phyloP scores from a whole-genome alignment of 2,113 vertebrate species.

The Narcine bancroftii region DNA sequence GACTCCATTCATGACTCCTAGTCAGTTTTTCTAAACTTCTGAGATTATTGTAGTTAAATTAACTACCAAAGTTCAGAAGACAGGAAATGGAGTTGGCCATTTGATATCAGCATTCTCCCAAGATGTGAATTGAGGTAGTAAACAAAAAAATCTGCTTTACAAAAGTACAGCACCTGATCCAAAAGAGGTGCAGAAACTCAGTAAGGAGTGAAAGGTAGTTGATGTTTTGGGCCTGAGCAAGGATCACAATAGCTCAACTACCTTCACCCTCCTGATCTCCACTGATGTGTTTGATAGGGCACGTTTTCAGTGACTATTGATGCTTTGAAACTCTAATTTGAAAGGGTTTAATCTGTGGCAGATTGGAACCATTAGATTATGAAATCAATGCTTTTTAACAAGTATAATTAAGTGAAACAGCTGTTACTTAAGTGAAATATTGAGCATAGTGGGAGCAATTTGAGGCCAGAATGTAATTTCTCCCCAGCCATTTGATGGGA shows the following conservation, averaged over 20 bases:
- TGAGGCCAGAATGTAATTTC: background rate
- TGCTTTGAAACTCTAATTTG: background rate
- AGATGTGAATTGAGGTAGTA: too few relatives aligned
- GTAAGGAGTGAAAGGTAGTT: too few relatives aligned
- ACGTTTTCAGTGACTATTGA: too few relatives aligned
- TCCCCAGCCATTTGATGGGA: background rate
- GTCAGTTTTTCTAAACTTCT: too few relatives aligned
- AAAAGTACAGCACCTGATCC: too few relatives aligned
- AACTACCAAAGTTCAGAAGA: background rate
- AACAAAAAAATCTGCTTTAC: too few relatives aligned
- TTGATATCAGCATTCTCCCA: background rate
- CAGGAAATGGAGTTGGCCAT: background rate
- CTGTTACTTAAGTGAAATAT: background rate
- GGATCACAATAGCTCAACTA: background rate
- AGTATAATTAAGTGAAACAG: background rate
- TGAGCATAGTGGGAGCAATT: background rate
- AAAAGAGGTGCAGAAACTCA: too few relatives aligned
- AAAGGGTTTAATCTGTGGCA: background rate
- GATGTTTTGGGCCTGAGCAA: too few relatives aligned
- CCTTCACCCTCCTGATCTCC: background rate
- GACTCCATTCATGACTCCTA: too few relatives aligned
- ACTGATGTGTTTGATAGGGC: background rate
- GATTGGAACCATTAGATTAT: background rate
- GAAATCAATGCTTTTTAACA: background rate
- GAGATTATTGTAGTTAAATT: background rate